A percentile compares a stretch with the other conserved stretches of the same genome.
Conservation (phyloP, 2,888 invertebrate genomes). For the Ophioninae sp. region DNA sequence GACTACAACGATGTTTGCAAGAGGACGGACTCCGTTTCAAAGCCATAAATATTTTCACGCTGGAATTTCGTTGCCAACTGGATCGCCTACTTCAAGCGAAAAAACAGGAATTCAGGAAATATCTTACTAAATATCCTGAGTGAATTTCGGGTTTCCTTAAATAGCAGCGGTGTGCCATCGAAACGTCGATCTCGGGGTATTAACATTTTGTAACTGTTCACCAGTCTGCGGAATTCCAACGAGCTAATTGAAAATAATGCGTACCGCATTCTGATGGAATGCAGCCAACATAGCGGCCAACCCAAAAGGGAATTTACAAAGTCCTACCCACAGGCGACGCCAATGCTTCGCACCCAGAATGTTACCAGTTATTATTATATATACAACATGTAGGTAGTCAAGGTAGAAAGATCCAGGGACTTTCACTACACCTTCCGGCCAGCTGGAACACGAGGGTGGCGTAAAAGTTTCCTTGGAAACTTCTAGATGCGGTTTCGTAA, state of each 20-base stretch:
- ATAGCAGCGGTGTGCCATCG: not conserved
- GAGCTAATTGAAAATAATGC: slow-evolving; percentile 1
- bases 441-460: not conserved
- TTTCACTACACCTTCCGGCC: slow-evolving; percentile 30
- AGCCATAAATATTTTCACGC: not conserved
- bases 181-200: not conserved
- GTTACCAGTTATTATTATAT: slow-evolving; percentile 10
- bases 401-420: not conserved
- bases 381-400: not conserved
- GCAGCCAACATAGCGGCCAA: not conserved
- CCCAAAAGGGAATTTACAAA: not conserved
- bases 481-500: slow-evolving; percentile 37
- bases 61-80: not conserved
- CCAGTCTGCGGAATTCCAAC: not conserved
- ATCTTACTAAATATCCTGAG: not conserved
- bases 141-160: not conserved
- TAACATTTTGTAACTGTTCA: not conserved
- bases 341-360: not conserved
- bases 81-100: not conserved
- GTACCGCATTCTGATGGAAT: not conserved
- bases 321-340: not conserved
- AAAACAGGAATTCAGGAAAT: not conserved
- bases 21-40: not conserved
- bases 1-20: not conserved
- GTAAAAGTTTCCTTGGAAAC: slow-evolving; percentile 43